Conservation (phyloP, 2,113 vertebrate species). For the Ceyx melanurus region DNA sequence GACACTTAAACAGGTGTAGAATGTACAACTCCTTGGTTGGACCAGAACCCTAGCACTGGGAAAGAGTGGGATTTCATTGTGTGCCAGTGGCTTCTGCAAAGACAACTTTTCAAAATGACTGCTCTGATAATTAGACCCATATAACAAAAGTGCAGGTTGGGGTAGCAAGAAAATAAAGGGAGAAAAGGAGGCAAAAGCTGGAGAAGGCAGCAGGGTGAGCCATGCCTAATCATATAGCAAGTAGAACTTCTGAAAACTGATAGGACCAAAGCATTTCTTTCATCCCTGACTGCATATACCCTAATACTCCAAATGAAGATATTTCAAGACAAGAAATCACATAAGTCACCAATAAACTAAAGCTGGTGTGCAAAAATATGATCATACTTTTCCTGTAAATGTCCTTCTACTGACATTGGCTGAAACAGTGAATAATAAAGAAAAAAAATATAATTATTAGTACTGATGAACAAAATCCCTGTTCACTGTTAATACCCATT, state of each 20-base stretch:
- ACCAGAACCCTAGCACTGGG: not conserved
- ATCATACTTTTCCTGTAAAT: not conserved
- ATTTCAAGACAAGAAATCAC: not conserved
- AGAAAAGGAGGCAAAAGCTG: not conserved
- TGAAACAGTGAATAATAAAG: not conserved
- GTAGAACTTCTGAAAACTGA: not conserved
- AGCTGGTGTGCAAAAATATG: not conserved
- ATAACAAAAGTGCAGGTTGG: not conserved
- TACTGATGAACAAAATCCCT: not conserved
- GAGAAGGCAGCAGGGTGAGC: not conserved
- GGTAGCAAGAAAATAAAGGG: not conserved
- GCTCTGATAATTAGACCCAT: not conserved
- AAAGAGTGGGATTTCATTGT: fast-evolving
- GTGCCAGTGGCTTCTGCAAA: fast-evolving
- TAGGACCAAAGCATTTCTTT: not conserved
- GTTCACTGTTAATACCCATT: not conserved
- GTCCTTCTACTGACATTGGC: not conserved
- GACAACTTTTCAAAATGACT: not conserved
- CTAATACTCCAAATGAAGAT: not conserved
- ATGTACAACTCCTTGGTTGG: not conserved
- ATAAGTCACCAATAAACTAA: not conserved
- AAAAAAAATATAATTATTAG: not conserved
- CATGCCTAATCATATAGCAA: not conserved
- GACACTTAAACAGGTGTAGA: not conserved
- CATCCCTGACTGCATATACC: not conserved